Base-by-base conservation (phyloP, 1,140 invertebrate genomes). In the Drosophila pectinifera region DNA sequence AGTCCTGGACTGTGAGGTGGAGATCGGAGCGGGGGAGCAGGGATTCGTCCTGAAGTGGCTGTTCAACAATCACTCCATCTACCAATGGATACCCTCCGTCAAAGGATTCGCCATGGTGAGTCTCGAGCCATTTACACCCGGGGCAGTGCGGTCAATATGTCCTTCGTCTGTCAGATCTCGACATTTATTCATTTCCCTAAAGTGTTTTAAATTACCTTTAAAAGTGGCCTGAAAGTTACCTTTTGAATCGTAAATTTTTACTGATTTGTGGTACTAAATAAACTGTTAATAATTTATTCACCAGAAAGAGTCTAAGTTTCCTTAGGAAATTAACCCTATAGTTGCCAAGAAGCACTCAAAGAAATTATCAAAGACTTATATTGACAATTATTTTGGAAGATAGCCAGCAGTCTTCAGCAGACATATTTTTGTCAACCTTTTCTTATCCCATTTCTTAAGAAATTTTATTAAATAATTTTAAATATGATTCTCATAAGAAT, bases 11-110 rank as follows among this genome's bases (percentile, higher is more conserved):
- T 92, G 92, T 59, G 92, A 92, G 75, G 92, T 92, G 67, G 92
- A 92, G 59, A 76, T 92, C 42, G 84, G 69, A 41, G 61, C 84
- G 31, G 41, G 64, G 45, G 92, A 92, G 76, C 89, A 89, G 63
- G 92, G 92, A 43, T 91, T 92, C 75, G 92, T 92, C 4, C 77
- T 92, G 39, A 92, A 92, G 73, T 92, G 92, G 92, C 70, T 92
- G 53, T 91, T 92, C 46, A 92, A 92, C 62, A 91, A 91, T 73
- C 80, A 92, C 55, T 91, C 85, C 65, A 92, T 92, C 77, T 92
- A 92, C 69, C 92, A 92, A 57, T 92, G 92, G 92, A 92, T 92
- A 82, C 92, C 92, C 56, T 82, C 82, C 53, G 86, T 91, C 42
- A 92, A 92, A 63, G 89, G 89, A 51, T 92, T 92, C 73, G 84